phyloP scores from a whole-genome alignment of 2,888 invertebrate genomes.

The Balanococcus diminutus region DNA sequence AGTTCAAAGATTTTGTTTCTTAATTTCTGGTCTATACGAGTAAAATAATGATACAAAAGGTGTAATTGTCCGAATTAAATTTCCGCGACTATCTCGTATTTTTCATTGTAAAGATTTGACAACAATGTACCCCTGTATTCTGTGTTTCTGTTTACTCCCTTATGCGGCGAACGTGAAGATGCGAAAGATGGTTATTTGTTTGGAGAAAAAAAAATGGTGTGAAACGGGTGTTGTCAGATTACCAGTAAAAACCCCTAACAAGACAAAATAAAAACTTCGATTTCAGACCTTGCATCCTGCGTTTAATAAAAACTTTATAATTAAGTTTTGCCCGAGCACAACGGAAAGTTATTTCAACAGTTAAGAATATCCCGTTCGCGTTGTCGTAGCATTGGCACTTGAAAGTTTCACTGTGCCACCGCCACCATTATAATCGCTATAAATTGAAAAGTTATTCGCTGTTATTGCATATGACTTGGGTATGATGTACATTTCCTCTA shows the following conservation, averaged over 20 bases:
- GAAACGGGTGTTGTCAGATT: conserved; percentile 16
- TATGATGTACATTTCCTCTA: not conserved
- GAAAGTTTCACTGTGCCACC: conserved; percentile 1
- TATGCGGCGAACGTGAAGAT: not conserved
- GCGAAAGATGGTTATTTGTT: not conserved
- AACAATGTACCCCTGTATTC: not conserved
- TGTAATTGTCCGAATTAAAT: not conserved
- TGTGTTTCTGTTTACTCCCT: not conserved
- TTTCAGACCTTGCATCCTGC: not conserved
- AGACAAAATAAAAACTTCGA: conserved; percentile 35
- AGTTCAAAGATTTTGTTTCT: not conserved
- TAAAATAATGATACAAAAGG: not conserved
- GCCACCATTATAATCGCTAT: conserved; percentile 7
- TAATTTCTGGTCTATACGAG: too few species aligned
- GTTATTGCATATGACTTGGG: conserved; percentile 2
- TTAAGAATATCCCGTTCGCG: not conserved
- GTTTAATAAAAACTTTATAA: conserved; percentile 40
- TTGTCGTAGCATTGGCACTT: conserved; percentile 6
- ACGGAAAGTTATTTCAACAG: conserved; percentile 30
- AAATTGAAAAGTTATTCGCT: conserved; percentile 27
- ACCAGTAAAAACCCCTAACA: not conserved
- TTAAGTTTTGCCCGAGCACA: conserved; percentile 14
- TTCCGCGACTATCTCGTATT: not conserved
- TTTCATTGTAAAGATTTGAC: not conserved
- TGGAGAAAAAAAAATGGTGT: not conserved